phyloP scores from a whole-genome alignment of 2,888 invertebrate genomes.

The Plebejus melissa region DNA sequence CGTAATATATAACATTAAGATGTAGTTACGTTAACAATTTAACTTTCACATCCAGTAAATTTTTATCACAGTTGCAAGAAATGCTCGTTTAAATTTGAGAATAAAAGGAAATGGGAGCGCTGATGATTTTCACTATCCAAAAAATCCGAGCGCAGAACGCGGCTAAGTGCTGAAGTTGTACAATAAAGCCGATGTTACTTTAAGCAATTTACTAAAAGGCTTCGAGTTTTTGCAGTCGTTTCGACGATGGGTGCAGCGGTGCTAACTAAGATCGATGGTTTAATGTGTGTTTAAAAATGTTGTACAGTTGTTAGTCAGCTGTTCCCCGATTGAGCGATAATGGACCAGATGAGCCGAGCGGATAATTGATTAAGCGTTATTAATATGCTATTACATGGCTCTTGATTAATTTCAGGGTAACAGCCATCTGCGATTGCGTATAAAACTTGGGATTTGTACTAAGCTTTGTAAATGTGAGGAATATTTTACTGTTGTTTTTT shows the following conservation, averaged over 20 bases:
- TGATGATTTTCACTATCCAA: constrained; percentile 16
- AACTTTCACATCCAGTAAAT: neutral
- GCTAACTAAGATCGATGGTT: constrained; percentile 28
- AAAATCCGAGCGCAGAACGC: constrained; percentile 7
- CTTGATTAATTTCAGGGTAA: neutral
- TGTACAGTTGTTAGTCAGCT: constrained; percentile 27
- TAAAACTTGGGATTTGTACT: neutral
- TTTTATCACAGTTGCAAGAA: constrained; percentile 9
- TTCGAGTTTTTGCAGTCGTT: constrained; percentile 27
- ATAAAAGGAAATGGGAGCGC: constrained; percentile 9
- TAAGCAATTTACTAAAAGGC: constrained; percentile 28
- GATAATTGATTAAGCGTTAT: constrained; percentile 25
- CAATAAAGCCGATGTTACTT: constrained; percentile 26
- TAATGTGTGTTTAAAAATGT: constrained; percentile 28
- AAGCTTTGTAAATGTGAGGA: neutral
- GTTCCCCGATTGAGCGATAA: constrained; percentile 21
- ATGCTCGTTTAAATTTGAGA: constrained; percentile 5
- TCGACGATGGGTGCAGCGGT: constrained; percentile 25
- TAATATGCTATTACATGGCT: constrained; percentile 14
- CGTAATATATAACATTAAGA: too few species aligned
- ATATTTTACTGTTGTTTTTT: neutral
- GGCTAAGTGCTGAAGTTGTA: constrained; percentile 8
- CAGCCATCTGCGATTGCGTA: neutral
- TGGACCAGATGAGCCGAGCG: constrained; percentile 22
- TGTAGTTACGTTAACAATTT: neutral